Evolutionary conservation across 2,113 vertebrate genomes (phyloP), one percentile per base, ranked within the genome.

Genomic region (Choloepus hoffmanni): DNA sequence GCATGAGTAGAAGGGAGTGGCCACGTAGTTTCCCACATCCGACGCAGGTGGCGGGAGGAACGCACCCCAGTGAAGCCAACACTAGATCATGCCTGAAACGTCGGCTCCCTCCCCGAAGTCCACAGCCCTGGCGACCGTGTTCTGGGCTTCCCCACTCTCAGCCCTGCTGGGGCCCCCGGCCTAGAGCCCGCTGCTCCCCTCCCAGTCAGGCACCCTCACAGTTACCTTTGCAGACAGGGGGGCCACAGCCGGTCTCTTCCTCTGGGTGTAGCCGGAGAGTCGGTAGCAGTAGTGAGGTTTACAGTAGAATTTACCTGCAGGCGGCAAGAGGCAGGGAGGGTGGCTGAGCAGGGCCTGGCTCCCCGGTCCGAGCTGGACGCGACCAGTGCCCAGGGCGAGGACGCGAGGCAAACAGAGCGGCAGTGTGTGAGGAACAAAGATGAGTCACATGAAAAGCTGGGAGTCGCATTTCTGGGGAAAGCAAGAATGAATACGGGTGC

Each of bases 201-300:
- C 30, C 48, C 15, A 36, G 60, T 55, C 36, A 40, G 2, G 55
- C 68, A 21, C 10, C 91, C 45, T 1, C 62, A 94, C 93, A 94
- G 2, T 98, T 99, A 99, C 99, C 99, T 99, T 99, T 96, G 97
- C 97, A 92, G 98, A 98, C 65, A 98, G 96, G 76, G 98, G 98
- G 62, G 98, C 98, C 96, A 98, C 97, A 50, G 99, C 99, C 0
- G 99, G 99, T 95, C 99, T 99, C 98, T 99, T 99, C 98, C 99
- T 99, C 97, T 99, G 99, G 30, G 99, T 99, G 79, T 99, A 99
- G 88, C 99, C 99, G 11, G 99, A 99, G 58, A 99, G 98, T 36
- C 99, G 99, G 91, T 99, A 99, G 95, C 99, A 99, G 98, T 99
- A 99, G 98, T 99, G 99, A 23, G 99, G 99, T 97, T 99, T 99